Evolutionary conservation across 2,888 invertebrate genomes (phyloP).

Genomic region (Ectropis crepuscularia): DNA sequence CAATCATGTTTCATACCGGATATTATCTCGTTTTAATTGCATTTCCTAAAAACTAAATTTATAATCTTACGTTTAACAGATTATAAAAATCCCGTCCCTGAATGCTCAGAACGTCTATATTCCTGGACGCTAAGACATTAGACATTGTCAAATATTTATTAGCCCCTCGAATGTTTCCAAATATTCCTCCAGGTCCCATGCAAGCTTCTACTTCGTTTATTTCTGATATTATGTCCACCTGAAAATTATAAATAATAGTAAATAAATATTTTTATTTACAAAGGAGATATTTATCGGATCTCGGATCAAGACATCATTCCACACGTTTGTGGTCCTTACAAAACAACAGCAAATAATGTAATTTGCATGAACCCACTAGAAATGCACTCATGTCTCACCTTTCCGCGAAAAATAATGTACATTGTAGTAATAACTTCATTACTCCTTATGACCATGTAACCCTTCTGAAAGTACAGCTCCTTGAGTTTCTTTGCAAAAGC

Average conservation of each 20-base stretch:
- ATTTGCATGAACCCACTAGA: not conserved
- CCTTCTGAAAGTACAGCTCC: conserved; percentile 76
- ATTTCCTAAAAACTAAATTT: not conserved
- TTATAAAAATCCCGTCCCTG: conserved; percentile 76
- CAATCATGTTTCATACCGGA: no score
- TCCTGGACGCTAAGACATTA: conserved; percentile 75
- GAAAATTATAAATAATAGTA: conserved; percentile 26
- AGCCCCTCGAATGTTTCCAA: conserved; percentile 77
- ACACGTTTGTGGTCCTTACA: no score
- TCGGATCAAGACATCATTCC: no score
- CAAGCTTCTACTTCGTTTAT: conserved; percentile 76
- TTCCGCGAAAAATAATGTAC: conserved; percentile 79
- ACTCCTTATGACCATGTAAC: conserved; percentile 73
- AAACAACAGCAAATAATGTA: not conserved
- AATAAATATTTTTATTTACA: no score
- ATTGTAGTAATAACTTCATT: conserved; percentile 74
- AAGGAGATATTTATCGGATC: not conserved
- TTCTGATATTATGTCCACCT: conserved; percentile 75
- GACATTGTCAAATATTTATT: conserved; percentile 71
- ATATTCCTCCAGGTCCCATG: conserved; percentile 81
- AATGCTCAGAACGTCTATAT: conserved; percentile 78
- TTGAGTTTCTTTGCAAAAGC: conserved; percentile 79
- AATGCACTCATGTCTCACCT: conserved; percentile 56
- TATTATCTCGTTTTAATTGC: no score
- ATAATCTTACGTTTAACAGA: conserved; percentile 66